A percentile compares a stretch with the other conserved stretches of the same genome.
Evolutionary conservation across 2,113 vertebrate genomes (phyloP).

Genomic region (Percina caprodes): DNA sequence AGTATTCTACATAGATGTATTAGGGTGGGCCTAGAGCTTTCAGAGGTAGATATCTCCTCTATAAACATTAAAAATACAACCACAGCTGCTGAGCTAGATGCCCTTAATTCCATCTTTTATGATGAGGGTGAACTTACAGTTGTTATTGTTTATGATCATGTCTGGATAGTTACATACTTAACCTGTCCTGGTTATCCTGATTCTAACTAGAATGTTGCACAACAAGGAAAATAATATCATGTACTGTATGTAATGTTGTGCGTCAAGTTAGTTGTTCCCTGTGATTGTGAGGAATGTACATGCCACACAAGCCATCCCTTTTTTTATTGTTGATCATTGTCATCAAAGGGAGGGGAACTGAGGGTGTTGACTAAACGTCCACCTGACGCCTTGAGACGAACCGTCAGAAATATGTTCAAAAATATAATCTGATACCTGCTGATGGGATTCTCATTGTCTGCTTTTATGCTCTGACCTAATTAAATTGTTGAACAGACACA

Average conservation of each 20-base stretch:
- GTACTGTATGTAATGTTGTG: neutral
- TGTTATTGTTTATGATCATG: neutral
- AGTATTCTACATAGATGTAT: neutral
- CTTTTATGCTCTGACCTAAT: neutral
- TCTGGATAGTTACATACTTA: neutral
- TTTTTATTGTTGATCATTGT: rapidly evolving
- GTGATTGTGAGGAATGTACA: neutral
- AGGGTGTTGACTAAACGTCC: neutral
- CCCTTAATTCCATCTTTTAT: neutral
- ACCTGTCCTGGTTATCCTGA: too few relatives aligned
- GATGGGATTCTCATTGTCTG: too few relatives aligned
- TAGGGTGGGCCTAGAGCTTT: neutral
- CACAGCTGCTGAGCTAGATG: neutral
- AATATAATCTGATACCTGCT: too few relatives aligned
- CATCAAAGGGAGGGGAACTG: neutral
- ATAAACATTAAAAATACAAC: neutral
- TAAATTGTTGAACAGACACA: too few relatives aligned
- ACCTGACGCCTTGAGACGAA: rapidly evolving
- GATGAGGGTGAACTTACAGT: neutral
- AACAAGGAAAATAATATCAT: neutral
- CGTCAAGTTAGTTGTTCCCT: neutral
- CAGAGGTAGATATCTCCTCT: neutral
- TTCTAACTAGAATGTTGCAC: neutral
- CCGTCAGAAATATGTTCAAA: neutral
- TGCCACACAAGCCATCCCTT: too few relatives aligned